Base-by-base conservation (phyloP, 2,888 invertebrate species). In the Erynnis tages region DNA sequence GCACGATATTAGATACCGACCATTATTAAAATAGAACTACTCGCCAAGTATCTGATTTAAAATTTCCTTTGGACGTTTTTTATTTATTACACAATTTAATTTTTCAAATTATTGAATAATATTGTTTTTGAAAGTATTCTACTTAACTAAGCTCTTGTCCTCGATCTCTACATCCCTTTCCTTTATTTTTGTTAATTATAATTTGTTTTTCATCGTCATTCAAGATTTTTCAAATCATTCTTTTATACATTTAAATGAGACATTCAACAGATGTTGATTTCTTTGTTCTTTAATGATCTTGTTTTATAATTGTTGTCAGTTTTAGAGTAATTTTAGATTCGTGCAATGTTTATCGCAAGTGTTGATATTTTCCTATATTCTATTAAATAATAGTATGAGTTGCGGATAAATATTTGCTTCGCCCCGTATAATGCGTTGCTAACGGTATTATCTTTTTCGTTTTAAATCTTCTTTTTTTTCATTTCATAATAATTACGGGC, bases 281-380 rank as follows among this genome's bases (percentile, higher is more conserved):
- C 7, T 25, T 4, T 25, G 2, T 25, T 7, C 8, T 25, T 25
- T 25, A 25, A 5, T 5, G 3, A 6, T 27, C 11, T 11, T 38
- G 4, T 10, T 37, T 46, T 53, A 57, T 48, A 40, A 48, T 41
- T 50, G 49, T 52, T 52, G 35, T 52, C 43, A 52, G 11, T 52
- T 52, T 21, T 52, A 52, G 50, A 44, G 16, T 52, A 37, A 44
- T 37, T 35, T 54, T 54, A 60, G 44, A 49, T 56, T 48, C 59
- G 58, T 79, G 79, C 79, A 79, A 78, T 76, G 62, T 71, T 72
- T 69, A 67, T 71, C 64, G 66, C 61, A 72, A 69, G 69, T 76
- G 75, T 77, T 78, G 63, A 67, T 72, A 73, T 69, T 69, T 73
- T 74, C 71, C 69, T 73, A 73, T 75, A 74, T 71, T 71, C 69